Evolutionary conservation across 2,797 vertebrate species (phyloP).

Genomic region (Phataginus tetradactyla): DNA sequence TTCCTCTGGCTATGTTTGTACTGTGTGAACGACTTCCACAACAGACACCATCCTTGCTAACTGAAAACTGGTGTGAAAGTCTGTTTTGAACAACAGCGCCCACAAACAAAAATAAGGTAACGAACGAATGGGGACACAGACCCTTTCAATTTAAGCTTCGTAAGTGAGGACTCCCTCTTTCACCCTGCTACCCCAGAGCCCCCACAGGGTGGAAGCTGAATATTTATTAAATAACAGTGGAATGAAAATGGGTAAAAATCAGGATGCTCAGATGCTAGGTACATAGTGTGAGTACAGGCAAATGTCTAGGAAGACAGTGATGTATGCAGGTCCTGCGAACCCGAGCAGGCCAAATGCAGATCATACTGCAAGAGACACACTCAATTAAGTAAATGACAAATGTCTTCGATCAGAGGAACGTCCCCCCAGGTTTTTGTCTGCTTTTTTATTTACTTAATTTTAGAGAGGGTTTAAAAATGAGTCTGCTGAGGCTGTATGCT

Average conservation of each 20-base stretch:
- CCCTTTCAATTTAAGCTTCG: rapidly evolving
- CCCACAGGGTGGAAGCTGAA: neutral
- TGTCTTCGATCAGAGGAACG: too few species aligned
- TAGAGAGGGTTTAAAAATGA: neutral
- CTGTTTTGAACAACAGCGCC: rapidly evolving
- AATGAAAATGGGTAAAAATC: neutral
- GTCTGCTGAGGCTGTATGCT: too few species aligned
- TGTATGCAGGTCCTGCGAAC: neutral
- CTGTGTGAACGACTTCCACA: rapidly evolving
- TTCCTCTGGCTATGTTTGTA: neutral
- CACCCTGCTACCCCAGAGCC: too few species aligned
- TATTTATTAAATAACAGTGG: too few species aligned
- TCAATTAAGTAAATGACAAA: neutral
- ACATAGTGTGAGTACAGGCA: neutral
- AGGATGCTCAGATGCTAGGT: neutral
- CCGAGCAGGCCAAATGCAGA: neutral
- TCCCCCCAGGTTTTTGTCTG: neutral
- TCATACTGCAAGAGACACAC: rapidly evolving
- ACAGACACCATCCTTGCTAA: rapidly evolving
- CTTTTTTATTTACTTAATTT: neutral
- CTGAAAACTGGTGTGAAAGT: rapidly evolving
- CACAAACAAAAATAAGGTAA: too few species aligned
- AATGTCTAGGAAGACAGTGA: rapidly evolving
- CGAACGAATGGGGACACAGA: rapidly evolving
- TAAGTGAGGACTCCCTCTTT: neutral